These are phyloP conservation scores for Torymus auratus DNA, from an alignment of 2,888 invertebrate species.

Conservation along the genomic window DNA sequence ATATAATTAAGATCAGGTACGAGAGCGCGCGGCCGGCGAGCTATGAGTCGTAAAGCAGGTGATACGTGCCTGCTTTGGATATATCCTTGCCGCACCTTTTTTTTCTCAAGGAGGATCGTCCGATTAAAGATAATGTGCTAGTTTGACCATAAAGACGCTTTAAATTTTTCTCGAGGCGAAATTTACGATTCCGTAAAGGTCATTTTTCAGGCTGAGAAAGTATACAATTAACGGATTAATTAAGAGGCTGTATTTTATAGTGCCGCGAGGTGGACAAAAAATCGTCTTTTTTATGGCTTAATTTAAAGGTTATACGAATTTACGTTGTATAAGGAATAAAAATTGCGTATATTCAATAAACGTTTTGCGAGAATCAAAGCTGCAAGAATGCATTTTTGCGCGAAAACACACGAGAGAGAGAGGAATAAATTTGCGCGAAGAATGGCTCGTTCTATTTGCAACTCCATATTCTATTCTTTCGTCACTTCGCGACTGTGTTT, in stretches of 20 bases:
- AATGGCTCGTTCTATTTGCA: too few species aligned
- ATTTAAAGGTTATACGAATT: constrained; percentile 10
- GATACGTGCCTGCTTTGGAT: constrained; percentile 28
- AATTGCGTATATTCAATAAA: too few species aligned
- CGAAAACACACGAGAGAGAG: too few species aligned
- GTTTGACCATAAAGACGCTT: constrained; percentile 32
- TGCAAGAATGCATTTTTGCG: too few species aligned
- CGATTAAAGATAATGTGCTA: constrained; percentile 48
- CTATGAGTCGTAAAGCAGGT: constrained; percentile 41
- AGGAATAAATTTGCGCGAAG: too few species aligned
- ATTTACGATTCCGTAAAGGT: constrained; percentile 22
- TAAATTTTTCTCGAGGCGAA: constrained; percentile 24
- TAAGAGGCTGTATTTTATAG: constrained; percentile 7
- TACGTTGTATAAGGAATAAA: too few species aligned
- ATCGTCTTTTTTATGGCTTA: constrained; percentile 28
- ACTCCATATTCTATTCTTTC: constrained; percentile 12
- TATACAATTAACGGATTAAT: constrained; percentile 29
- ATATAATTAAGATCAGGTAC: constrained; percentile 37
- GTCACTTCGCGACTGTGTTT: constrained; percentile 1
- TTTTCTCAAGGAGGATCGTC: constrained; percentile 24
- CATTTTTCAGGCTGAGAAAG: background rate
- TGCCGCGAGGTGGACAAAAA: too few species aligned
- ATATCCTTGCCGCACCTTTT: constrained; percentile 33
- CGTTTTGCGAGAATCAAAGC: too few species aligned
- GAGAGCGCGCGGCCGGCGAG: constrained; percentile 1